Base-by-base conservation (phyloP, 2,888 invertebrate genomes). In the Axea sp. region DNA sequence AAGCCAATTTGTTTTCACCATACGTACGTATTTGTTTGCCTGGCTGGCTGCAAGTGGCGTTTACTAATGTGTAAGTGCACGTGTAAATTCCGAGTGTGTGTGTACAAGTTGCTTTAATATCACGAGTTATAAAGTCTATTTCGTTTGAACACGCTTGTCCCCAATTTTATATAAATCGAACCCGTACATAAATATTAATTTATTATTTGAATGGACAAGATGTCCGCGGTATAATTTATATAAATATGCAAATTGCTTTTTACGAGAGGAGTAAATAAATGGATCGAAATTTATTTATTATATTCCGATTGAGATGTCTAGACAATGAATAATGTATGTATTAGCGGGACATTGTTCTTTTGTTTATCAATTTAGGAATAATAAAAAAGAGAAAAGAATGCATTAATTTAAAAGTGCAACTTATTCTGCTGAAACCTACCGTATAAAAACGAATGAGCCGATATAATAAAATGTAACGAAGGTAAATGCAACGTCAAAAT, bases 401-500 rank as follows among this genome's bases (percentile, higher is more conserved):
- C 49, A 43, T 41, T 35, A 31, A 51, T 65, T 51, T 45, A 28
- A 33, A 64, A 64, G 49, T 51, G 72, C 62, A 51, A 57, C 64
- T 72, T 64, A 51, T 59, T 55, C 62, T 5, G 8, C 30, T 28
- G 28, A 8, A 43, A 28, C 33, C 12, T 22, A 5, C 11, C 9
- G 26, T 39, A 30, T 15, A 64, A 64, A 64, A 72, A 64, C 30
- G 49, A 72, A 24, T 41, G 64, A 33, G 31, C 57, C 43, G 51
- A 64, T 64, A 64, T 57, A 64, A 72, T 72, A 72, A 72, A 71
- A 72, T 64, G 71, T 72, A 64, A 72, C 71, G 71, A 72, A 72
- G 62, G 62, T 64, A 64, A 64, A 64, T 57, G 64, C 71, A 57
- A 72, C 64, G 71, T 72, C 71, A 72, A 72, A 72, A 72, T 45